These are phyloP conservation scores for Anthopleura sola DNA, from an alignment of 64 coral and sea anemone species.

Conservation along the genomic window DNA sequence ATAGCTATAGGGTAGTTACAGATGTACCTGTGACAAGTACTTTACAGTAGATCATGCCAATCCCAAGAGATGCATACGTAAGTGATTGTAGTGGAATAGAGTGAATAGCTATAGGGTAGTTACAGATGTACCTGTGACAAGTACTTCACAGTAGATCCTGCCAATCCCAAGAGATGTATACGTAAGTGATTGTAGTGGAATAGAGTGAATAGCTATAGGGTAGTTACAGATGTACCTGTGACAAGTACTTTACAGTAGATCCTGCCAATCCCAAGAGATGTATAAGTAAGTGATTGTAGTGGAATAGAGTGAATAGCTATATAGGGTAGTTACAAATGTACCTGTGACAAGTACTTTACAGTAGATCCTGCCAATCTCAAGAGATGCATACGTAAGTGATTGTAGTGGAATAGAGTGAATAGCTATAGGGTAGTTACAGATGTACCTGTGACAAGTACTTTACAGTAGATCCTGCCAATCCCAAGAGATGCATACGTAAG, in stretches of 20 bases:
- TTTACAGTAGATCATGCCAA: not conserved
- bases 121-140: too few relatives aligned
- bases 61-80: conserved; percentile 17
- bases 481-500: conserved; percentile 23
- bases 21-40: conserved; percentile 2
- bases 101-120: too few relatives aligned
- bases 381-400: conserved; percentile 27
- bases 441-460: conserved; percentile 23
- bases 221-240: too few relatives aligned
- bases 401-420: not conserved
- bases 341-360: conserved; percentile 12
- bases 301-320: conserved; percentile 15
- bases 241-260: conserved; percentile 19
- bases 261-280: conserved; percentile 3
- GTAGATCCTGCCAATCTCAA: not conserved
- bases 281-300: conserved; percentile 25
- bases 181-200: conserved; percentile 21
- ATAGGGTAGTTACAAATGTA: conserved; percentile 28
- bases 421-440: conserved; percentile 37
- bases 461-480: conserved; percentile 5
- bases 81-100: conserved; percentile 22
- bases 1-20: conserved; percentile 21
- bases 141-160: not conserved
- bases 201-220: conserved; percentile 21
- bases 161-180: conserved; percentile 14